phyloP scores from a whole-genome alignment of 2,888 invertebrate species.

The Parasteatoda lunata region DNA sequence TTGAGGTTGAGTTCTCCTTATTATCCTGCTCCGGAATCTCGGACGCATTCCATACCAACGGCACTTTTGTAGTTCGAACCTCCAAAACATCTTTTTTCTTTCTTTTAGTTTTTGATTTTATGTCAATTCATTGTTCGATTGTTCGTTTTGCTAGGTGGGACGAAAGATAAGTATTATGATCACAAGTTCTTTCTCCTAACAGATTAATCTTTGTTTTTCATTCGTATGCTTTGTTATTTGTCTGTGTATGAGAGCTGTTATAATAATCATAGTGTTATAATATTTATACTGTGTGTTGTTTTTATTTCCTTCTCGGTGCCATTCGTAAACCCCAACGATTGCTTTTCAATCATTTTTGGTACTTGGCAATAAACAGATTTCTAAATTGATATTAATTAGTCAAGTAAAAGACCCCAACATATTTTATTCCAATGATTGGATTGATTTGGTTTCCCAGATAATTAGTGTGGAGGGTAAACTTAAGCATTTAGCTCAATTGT shows the following conservation, averaged over 20 bases:
- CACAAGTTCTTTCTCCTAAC: neutral
- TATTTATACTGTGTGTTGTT: neutral
- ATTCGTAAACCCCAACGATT: neutral
- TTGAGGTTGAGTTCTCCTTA: constrained; percentile 1
- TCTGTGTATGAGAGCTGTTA: constrained; percentile 10
- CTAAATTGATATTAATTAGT: too few relatives aligned
- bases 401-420: too few relatives aligned
- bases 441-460: too few relatives aligned
- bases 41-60: neutral
- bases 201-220: neutral
- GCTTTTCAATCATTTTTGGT: too few relatives aligned
- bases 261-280: neutral
- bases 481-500: too few relatives aligned
- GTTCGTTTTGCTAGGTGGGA: neutral
- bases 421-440: too few relatives aligned
- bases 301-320: neutral
- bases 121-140: neutral
- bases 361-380: too few relatives aligned
- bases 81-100: neutral
- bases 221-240: neutral
- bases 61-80: neutral
- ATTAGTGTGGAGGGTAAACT: too few relatives aligned
- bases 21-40: neutral
- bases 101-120: neutral
- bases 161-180: neutral